These are phyloP conservation scores for Columba livia DNA, from an alignment of 2,113 vertebrate genomes.

Conservation along the genomic window DNA sequence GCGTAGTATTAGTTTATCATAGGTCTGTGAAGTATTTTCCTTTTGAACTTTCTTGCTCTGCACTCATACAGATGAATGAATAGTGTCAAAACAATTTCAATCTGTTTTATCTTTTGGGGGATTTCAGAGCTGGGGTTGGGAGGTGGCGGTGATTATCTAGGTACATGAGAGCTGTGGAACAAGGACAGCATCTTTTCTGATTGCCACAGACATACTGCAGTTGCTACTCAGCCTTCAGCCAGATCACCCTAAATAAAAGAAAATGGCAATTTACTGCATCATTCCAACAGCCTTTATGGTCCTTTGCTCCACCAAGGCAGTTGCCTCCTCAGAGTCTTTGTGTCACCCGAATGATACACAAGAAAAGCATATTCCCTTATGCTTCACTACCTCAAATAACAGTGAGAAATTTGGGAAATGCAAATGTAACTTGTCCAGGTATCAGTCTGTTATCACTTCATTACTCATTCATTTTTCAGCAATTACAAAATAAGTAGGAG, in stretches of 20 bases:
- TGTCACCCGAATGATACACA: neutral
- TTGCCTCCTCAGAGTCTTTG: neutral
- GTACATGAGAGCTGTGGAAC: neutral
- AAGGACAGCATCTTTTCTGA: slow-evolving; percentile 21
- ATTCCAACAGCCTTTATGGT: neutral
- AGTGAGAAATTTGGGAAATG: neutral
- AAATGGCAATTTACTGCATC: neutral
- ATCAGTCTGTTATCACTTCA: neutral
- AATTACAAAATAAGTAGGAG: neutral
- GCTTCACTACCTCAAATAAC: neutral
- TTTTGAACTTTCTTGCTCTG: neutral
- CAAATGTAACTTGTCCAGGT: neutral
- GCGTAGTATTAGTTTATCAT: slow-evolving; percentile 35
- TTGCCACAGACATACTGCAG: neutral
- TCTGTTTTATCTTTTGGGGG: neutral
- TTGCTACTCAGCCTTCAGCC: slow-evolving; percentile 17
- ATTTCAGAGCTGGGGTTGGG: neutral
- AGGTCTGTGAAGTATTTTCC: slow-evolving; percentile 19
- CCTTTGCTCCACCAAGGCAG: neutral
- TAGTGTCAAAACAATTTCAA: slow-evolving; percentile 36
- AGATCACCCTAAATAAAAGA: neutral
- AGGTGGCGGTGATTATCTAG: neutral
- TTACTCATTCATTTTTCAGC: neutral
- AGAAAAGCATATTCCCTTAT: neutral
- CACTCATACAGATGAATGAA: slow-evolving; percentile 37